These are phyloP conservation scores for Glaucopsyche alexis DNA, from an alignment of 2,888 invertebrate species.

Conservation along the genomic window DNA sequence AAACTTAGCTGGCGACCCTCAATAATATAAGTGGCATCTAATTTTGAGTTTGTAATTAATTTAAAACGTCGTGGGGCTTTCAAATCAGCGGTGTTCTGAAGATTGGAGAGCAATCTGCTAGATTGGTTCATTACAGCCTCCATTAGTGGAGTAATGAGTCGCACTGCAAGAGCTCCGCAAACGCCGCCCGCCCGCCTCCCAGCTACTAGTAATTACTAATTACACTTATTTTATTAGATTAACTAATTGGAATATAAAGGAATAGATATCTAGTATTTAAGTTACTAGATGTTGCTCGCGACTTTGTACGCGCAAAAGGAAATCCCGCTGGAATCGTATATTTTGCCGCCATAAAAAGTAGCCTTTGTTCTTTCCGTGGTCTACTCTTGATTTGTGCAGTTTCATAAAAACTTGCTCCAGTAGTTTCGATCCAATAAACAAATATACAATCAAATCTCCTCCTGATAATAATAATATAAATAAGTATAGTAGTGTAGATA, in stretches of 20 bases:
- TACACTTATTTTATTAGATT: slow-evolving; percentile 24
- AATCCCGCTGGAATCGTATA: too few relatives aligned
- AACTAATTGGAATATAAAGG: slow-evolving; percentile 5
- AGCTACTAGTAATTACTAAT: slow-evolving; percentile 24
- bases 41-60: slow-evolving; percentile 51
- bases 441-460: too few relatives aligned
- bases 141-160: slow-evolving; percentile 78
- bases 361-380: too few relatives aligned
- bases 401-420: too few relatives aligned
- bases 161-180: slow-evolving; percentile 62
- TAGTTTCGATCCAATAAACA: too few relatives aligned
- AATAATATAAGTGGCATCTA: slow-evolving; percentile 27
- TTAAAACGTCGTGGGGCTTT: slow-evolving; percentile 65
- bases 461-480: too few relatives aligned
- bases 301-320: too few relatives aligned
- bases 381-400: too few relatives aligned
- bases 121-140: slow-evolving; percentile 77
- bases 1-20: slow-evolving; percentile 13
- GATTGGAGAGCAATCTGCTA: slow-evolving; percentile 78
- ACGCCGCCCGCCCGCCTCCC: slow-evolving; percentile 50
- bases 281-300: too few relatives aligned
- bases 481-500: too few relatives aligned
- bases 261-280: neutral
- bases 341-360: too few relatives aligned
- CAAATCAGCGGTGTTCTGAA: slow-evolving; percentile 72